These are phyloP conservation scores for Cylloceria caligata DNA, from an alignment of 2,888 invertebrate species.

Conservation along the genomic window DNA sequence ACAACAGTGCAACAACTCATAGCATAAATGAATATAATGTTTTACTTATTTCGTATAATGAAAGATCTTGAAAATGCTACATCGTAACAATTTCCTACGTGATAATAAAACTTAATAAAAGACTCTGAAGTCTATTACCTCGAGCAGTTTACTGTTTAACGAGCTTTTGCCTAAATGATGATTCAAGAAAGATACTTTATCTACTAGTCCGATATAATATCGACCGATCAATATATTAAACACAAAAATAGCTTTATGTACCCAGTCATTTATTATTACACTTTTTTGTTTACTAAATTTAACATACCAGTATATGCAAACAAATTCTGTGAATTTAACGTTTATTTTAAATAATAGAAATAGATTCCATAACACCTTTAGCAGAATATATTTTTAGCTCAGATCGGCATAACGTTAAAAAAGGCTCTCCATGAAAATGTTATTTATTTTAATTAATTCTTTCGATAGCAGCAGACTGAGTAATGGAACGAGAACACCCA, in stretches of 20 bases:
- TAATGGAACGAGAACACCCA: conserved; percentile 60
- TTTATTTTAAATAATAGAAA: too few relatives aligned
- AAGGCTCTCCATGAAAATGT: too few relatives aligned
- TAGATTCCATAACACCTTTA: too few relatives aligned
- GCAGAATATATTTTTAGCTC: too few relatives aligned
- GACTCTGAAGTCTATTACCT: neutral
- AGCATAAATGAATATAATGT: neutral
- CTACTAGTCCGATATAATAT: too few relatives aligned
- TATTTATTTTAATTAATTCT: neutral
- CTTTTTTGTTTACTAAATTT: too few relatives aligned
- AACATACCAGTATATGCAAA: too few relatives aligned
- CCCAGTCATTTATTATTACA: neutral
- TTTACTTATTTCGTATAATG: neutral
- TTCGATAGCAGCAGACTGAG: conserved; percentile 51
- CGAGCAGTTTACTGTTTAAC: neutral
- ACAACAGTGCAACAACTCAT: neutral
- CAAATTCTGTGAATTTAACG: too few relatives aligned
- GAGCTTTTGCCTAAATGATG: too few relatives aligned
- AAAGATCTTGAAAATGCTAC: neutral
- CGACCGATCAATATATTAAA: neutral
- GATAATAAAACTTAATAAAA: neutral
- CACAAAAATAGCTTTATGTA: neutral
- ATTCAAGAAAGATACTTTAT: too few relatives aligned
- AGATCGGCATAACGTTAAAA: too few relatives aligned
- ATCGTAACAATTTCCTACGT: neutral